Evolutionary conservation across 2,888 invertebrate genomes (phyloP), one percentile per base, ranked within the genome.

Genomic region (Perithous albicinctus): DNA sequence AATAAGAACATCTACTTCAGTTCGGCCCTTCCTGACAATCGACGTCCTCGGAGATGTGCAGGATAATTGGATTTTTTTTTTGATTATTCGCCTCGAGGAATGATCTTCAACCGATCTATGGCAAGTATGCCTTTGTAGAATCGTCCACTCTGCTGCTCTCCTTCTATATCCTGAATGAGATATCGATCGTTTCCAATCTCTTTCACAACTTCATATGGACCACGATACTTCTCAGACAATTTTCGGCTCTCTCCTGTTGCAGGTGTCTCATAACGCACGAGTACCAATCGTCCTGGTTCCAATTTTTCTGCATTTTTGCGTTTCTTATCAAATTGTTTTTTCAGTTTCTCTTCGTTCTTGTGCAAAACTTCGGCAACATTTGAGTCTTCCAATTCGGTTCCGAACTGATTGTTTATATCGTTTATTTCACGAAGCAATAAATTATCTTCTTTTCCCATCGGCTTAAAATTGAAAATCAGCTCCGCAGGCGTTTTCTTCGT

Each of bases 351-450:
- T 7, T 72, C 67, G 32, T 66, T 82, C 6, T 41, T 59, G 43
- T 46, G 54, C 54, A 79, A 75, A 29, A 32, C 74, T 29, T 35
- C 59, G 18, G 63, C 32, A 26, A 80, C 69, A 12, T 59, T 80
- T 41, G 80, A 70, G 10, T 56, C 56, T 23, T 35, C 29, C 29
- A 69, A 61, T 4, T 84, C 84, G 3, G 84, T 78, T 5, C 69
- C 84, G 82, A 84, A 82, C 46, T 84, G 83, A 20, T 81, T 82
- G 12, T 85, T 69, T 10, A 46, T 74, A 8, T 64, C 15, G 4
- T 64, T 64, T 54, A 48, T 41, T 48, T 80, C 77, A 56, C 76
- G 10, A n/a, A 15, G 18, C 7, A 59, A 15, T 15, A 59, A 59
- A 35, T 15, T 59, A 59, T 59, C 59, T 7, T 35, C 15, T 23